A percentile compares a stretch with the other conserved stretches of the same genome.
These are phyloP conservation scores for Brachypalpus laphriformis DNA, from an alignment of 2,888 invertebrate genomes.

Conservation along the genomic window DNA sequence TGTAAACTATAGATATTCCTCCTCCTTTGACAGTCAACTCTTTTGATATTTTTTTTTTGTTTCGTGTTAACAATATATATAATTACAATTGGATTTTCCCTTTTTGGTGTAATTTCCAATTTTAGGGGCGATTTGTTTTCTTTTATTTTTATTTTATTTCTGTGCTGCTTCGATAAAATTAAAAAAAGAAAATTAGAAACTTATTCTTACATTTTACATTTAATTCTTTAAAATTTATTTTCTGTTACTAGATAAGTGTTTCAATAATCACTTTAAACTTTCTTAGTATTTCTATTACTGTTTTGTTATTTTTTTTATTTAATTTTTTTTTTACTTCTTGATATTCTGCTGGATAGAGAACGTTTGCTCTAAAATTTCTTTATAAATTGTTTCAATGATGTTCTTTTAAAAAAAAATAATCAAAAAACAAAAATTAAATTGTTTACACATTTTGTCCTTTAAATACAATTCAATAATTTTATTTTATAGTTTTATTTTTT, in stretches of 20 bases:
- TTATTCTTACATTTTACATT: slow-evolving; percentile 54
- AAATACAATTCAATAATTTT: slow-evolving; percentile 41
- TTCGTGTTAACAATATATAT: slow-evolving; percentile 4
- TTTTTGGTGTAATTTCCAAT: background rate
- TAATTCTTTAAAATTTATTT: slow-evolving; percentile 25
- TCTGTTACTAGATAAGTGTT: slow-evolving; percentile 36
- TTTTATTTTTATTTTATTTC: background rate
- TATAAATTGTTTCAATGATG: slow-evolving; percentile 15
- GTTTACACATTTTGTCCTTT: slow-evolving; percentile 58
- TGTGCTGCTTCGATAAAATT: slow-evolving; percentile 50
- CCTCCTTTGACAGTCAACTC: slow-evolving; percentile 1
- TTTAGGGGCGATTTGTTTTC: slow-evolving; percentile 47
- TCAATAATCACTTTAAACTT: slow-evolving; percentile 36
- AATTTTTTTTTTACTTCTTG: background rate
- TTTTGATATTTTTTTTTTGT: background rate
- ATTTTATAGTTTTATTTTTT: background rate
- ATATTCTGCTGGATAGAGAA: slow-evolving; percentile 54
- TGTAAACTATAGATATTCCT: no score
- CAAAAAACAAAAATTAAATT: slow-evolving; percentile 19
- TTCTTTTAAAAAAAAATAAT: slow-evolving; percentile 16
- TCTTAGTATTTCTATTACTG: slow-evolving; percentile 34
- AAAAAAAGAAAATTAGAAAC: slow-evolving; percentile 33
- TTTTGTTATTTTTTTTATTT: slow-evolving; percentile 14
- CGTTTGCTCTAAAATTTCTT: slow-evolving; percentile 22
- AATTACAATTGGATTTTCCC: background rate